Conservation (phyloP, 2,797 vertebrate species). For the Echiichthys vipera region DNA sequence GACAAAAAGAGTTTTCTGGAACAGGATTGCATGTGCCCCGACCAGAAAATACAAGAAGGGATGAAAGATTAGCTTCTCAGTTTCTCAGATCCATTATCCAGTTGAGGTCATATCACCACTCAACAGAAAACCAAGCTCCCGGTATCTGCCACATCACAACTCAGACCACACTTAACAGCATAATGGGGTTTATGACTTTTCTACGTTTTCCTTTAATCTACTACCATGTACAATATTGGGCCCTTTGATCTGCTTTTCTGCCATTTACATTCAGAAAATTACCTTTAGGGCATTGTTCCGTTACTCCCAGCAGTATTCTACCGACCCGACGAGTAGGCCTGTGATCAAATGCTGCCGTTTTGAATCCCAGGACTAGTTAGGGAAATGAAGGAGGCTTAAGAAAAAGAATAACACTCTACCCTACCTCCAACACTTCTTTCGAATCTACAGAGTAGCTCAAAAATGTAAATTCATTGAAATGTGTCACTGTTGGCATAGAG, state of each 20-base stretch:
- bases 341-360: slow-evolving; percentile 2
- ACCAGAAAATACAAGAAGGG: background rate
- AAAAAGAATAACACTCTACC: background rate
- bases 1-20: background rate
- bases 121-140: background rate
- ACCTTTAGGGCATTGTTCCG: background rate
- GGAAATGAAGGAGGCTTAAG: background rate
- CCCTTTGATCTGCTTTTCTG: slow-evolving; percentile 4
- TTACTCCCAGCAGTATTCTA: background rate
- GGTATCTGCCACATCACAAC: slow-evolving; percentile 2
- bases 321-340: background rate
- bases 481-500: background rate
- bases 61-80: background rate
- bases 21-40: background rate
- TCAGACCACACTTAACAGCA: slow-evolving; percentile 2
- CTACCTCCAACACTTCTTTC: slow-evolving; percentile 3
- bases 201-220: slow-evolving; percentile 22
- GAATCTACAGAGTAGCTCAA: background rate
- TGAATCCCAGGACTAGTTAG: background rate
- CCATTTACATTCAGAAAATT: background rate
- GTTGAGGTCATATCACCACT: background rate
- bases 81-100: slow-evolving; percentile 3
- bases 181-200: slow-evolving; percentile 2
- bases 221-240: background rate
- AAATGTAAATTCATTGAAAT: background rate